Conservation (phyloP, 1,140 invertebrate species). For the Caenorhabditis latens region DNA sequence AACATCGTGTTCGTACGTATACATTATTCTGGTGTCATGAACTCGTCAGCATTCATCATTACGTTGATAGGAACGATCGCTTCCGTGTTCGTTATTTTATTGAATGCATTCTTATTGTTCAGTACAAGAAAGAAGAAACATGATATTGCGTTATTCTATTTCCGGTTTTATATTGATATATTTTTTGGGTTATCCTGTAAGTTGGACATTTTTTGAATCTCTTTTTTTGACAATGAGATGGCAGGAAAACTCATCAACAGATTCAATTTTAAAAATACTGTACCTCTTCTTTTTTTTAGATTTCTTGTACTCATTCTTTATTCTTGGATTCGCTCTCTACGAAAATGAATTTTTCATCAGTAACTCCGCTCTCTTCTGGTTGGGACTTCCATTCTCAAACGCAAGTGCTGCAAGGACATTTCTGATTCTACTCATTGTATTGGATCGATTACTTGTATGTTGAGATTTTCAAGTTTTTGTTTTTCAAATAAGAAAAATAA, state of each 20-base stretch:
- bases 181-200: constrained; percentile 20
- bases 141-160: constrained; percentile 15
- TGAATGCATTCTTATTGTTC: constrained; percentile 7
- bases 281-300: neutral
- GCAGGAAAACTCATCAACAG: too few relatives aligned
- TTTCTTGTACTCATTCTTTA: constrained; percentile 31
- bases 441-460: constrained; percentile 16
- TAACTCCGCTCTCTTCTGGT: neutral
- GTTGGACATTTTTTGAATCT: neutral
- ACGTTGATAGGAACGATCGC: neutral
- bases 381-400: constrained; percentile 21
- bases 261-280: too few relatives aligned
- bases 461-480: neutral
- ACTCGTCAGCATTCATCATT: constrained; percentile 22
- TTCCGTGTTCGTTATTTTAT: neutral
- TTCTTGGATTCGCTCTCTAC: neutral
- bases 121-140: constrained; percentile 13
- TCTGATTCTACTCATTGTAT: neutral
- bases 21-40: constrained; percentile 2
- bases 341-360: neutral
- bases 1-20: neutral
- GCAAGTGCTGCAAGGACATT: constrained; percentile 20
- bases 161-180: constrained; percentile 26
- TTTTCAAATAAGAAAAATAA: too few relatives aligned
- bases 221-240: too few relatives aligned